Percentiles rank a stretch among this genome's conserved stretches.
These are phyloP conservation scores for Zonotrichia leucophrys DNA, from an alignment of 2,113 vertebrate genomes.

Conservation along the genomic window DNA sequence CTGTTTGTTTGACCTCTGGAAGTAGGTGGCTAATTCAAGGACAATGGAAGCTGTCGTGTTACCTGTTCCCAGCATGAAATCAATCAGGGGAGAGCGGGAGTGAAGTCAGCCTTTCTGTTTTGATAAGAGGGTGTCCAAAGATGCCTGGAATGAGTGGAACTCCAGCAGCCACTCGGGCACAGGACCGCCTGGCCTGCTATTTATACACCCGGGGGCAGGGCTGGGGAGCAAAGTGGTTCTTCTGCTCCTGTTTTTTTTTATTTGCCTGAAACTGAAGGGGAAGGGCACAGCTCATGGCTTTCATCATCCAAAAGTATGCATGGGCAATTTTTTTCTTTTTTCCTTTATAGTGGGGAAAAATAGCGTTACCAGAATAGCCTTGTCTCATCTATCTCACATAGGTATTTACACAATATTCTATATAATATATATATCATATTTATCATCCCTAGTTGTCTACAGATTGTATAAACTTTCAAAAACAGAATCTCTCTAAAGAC, in stretches of 20 bases:
- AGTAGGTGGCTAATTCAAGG: slow-evolving; percentile 67
- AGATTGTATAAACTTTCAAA: background rate
- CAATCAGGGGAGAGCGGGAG: slow-evolving; percentile 13
- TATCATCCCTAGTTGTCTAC: background rate
- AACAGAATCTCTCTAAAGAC: background rate
- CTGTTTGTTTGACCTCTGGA: slow-evolving; percentile 73
- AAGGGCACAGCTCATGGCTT: background rate
- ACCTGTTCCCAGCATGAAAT: slow-evolving; percentile 70
- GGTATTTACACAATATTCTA: background rate
- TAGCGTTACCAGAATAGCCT: background rate
- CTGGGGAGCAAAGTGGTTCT: slow-evolving; percentile 36
- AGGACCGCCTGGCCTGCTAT: slow-evolving; percentile 50
- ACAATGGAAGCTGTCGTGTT: slow-evolving; percentile 54
- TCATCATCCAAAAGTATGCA: background rate
- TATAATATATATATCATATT: background rate
- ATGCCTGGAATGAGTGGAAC: slow-evolving; percentile 64
- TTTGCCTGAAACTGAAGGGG: background rate
- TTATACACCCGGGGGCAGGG: slow-evolving; percentile 50
- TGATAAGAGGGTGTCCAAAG: slow-evolving; percentile 65
- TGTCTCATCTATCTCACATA: background rate
- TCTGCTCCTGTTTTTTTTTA: slow-evolving; percentile 32
- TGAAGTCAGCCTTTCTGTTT: slow-evolving; percentile 76
- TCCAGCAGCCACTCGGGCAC: slow-evolving; percentile 43
- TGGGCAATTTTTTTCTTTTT: background rate
- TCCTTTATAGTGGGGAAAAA: background rate